phyloP scores from a whole-genome alignment of 2,113 vertebrate genomes.

The Galeopterus variegatus region DNA sequence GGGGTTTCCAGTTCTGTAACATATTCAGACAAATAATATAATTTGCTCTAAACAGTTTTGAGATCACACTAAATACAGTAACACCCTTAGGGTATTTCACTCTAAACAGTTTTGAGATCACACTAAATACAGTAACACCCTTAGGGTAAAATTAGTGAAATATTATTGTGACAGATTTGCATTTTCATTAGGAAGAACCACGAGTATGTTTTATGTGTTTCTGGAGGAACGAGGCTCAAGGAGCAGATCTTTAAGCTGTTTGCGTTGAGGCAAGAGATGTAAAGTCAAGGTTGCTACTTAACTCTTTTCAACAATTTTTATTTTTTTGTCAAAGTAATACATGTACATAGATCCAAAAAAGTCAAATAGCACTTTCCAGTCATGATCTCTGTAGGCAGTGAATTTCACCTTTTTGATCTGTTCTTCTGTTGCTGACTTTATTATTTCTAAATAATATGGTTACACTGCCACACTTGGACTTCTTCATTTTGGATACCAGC shows the following conservation, averaged over 20 bases:
- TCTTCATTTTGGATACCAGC: background rate
- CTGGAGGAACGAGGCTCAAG: background rate
- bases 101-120: background rate
- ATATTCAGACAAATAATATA: conserved; percentile 11
- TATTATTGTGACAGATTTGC: background rate
- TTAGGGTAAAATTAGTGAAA: background rate
- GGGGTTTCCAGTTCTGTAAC: background rate
- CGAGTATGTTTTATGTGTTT: background rate
- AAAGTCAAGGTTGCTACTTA: background rate
- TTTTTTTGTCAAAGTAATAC: background rate
- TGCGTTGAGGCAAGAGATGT: background rate
- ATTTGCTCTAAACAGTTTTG: conserved; percentile 28
- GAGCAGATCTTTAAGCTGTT: conserved; percentile 30
- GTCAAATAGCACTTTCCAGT: background rate
- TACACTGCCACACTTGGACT: background rate
- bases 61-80: background rate
- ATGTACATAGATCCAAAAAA: background rate
- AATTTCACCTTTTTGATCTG: background rate
- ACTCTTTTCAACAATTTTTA: background rate
- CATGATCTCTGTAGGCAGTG: background rate
- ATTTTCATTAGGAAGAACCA: background rate
- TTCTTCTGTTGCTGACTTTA: background rate
- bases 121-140: background rate
- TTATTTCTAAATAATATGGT: background rate
- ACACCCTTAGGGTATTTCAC: background rate